Base-by-base conservation (phyloP, 2,888 invertebrate genomes). In the Adela reaumurella region DNA sequence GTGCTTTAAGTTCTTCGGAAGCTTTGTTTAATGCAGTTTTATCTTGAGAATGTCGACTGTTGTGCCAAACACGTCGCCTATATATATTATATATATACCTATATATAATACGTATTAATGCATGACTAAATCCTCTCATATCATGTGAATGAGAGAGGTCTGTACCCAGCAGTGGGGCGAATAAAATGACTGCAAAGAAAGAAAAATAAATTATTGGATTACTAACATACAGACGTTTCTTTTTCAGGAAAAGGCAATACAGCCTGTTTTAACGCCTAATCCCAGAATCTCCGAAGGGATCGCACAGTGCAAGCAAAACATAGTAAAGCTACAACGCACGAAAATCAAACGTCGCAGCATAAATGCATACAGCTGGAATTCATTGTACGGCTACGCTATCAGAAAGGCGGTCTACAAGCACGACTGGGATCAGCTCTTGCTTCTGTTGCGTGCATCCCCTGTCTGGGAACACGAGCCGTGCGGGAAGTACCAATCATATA, bases 141-240 rank as follows among this genome's bases (percentile, higher is more conserved):
- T n/a, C n/a, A n/a, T n/a, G n/a, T n/a, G n/a, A n/a, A n/a, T n/a
- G n/a, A n/a, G n/a, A n/a, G n/a, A n/a, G n/a, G n/a, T n/a, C n/a
- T n/a, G n/a, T n/a, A n/a, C n/a, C n/a, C n/a, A n/a, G n/a, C n/a
- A n/a, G n/a, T n/a, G n/a, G n/a, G n/a, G n/a, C n/a, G 24, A 24
- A 24, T 24, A 24, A 24, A 24, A 24, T n/a, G n/a, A 24, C 24
- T 24, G 24, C 24, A 24, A 24, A 24, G n/a, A n/a, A n/a, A n/a
- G n/a, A n/a, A n/a, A n/a, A n/a, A n/a, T n/a, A n/a, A n/a, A n/a
- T n/a, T n/a, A n/a, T n/a, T n/a, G n/a, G n/a, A n/a, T 47, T 47
- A 47, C 6, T 46, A 50, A 54, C 51, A 50, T 48, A 52, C 35
- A n/a, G n/a, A n/a, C n/a, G 10, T 35, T 35, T 35, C 35, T 14